Percentiles rank a stretch among this genome's conserved stretches.
Evolutionary conservation across 2,888 invertebrate genomes (phyloP).

Genomic region (Drosophila glabriapex): DNA sequence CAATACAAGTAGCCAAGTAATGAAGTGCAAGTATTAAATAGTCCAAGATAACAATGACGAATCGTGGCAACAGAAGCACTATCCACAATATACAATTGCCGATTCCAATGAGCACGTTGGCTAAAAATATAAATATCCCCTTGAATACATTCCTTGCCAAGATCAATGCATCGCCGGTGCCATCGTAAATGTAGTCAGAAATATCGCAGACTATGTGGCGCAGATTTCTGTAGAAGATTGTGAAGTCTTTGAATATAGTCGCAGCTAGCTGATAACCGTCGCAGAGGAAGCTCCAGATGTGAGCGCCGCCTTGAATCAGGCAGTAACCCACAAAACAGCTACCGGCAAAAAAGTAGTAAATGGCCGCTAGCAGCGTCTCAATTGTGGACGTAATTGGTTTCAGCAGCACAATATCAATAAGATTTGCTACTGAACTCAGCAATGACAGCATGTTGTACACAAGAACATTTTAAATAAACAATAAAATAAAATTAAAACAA

Average conservation of each 20-base stretch:
- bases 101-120: constrained; percentile 43
- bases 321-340: constrained; percentile 59
- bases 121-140: constrained; percentile 12
- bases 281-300: constrained; percentile 33
- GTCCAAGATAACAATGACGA: constrained; percentile 44
- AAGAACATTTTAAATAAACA: constrained; percentile 29
- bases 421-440: constrained; percentile 21
- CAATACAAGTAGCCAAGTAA: constrained; percentile 18
- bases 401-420: constrained; percentile 46
- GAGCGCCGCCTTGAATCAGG: constrained; percentile 32
- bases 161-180: constrained; percentile 26
- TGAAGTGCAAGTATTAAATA: constrained; percentile 21
- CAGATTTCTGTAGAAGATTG: constrained; percentile 12
- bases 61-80: constrained; percentile 51
- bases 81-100: constrained; percentile 55
- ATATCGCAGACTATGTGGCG: constrained; percentile 3
- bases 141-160: constrained; percentile 1
- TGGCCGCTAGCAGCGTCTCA: constrained; percentile 28
- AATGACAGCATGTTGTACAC: constrained; percentile 40
- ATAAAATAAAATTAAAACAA: constrained; percentile 27
- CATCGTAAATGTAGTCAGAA: constrained; percentile 41
- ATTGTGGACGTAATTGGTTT: constrained; percentile 38
- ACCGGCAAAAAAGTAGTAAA: constrained; percentile 50
- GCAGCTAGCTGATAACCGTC: constrained; percentile 1
- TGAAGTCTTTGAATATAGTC: constrained; percentile 2